These are phyloP conservation scores for Cydia fagiglandana DNA, from an alignment of 1,140 invertebrate genomes.

Conservation along the genomic window DNA sequence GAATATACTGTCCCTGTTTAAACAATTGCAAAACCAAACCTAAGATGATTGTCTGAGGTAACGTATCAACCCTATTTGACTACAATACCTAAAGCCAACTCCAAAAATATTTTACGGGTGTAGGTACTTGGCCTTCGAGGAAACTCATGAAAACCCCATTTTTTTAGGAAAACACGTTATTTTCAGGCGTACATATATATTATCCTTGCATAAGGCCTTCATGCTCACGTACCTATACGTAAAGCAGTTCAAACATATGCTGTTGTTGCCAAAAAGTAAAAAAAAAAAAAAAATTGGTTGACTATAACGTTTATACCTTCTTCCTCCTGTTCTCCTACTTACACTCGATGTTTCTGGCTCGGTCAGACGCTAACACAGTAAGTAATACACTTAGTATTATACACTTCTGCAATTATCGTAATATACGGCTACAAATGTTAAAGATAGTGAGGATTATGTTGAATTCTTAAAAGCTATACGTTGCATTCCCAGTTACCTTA, in stretches of 20 bases:
- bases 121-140: background rate
- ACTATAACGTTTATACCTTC: background rate
- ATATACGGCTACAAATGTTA: too few relatives aligned
- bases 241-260: too few relatives aligned
- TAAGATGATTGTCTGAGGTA: background rate
- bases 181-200: background rate
- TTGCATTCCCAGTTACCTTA: too few relatives aligned
- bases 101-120: conserved; percentile 12
- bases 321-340: background rate
- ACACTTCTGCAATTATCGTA: background rate
- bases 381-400: background rate
- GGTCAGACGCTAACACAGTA: background rate
- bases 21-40: too few relatives aligned
- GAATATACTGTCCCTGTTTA: too few relatives aligned
- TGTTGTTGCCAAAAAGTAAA: too few relatives aligned
- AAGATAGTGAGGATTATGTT: too few relatives aligned
- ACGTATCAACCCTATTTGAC: background rate
- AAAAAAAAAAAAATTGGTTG: too few relatives aligned
- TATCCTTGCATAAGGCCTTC: too few relatives aligned
- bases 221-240: too few relatives aligned
- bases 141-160: background rate
- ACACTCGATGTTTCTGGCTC: background rate
- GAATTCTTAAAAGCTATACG: too few relatives aligned
- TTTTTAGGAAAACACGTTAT: background rate
- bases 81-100: conserved; percentile 1